Evolutionary conservation across 1,140 invertebrate genomes (phyloP).

Genomic region (Bombus pyrosoma): DNA sequence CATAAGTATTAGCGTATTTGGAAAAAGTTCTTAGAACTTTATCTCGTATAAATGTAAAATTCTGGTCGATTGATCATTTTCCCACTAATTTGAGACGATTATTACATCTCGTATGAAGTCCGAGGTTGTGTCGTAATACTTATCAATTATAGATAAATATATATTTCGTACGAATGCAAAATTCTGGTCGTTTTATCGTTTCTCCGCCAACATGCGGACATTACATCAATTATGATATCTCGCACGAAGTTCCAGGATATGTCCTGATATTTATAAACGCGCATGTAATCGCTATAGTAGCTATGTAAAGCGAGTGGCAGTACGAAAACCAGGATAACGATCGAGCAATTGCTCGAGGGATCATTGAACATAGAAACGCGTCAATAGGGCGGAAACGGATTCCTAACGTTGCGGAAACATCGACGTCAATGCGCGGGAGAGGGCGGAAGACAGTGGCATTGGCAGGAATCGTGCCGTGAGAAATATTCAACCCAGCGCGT

Average conservation of each 20-base stretch:
- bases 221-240: not conserved
- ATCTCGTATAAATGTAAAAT: too few relatives aligned
- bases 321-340: constrained; percentile 4
- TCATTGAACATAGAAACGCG: constrained; percentile 33
- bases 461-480: constrained; percentile 32
- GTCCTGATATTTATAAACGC: not conserved
- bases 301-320: not conserved
- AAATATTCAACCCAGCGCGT: constrained; percentile 33
- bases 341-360: constrained; percentile 30
- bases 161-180: not conserved
- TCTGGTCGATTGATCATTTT: too few relatives aligned
- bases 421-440: constrained; percentile 21
- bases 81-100: too few relatives aligned
- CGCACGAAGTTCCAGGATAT: too few relatives aligned
- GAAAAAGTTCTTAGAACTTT: too few relatives aligned
- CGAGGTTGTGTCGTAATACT: too few relatives aligned
- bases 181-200: not conserved
- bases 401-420: constrained; percentile 57
- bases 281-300: not conserved
- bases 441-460: constrained; percentile 10
- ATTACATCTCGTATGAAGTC: too few relatives aligned
- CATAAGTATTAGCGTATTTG: too few relatives aligned
- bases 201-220: not conserved
- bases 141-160: too few relatives aligned
- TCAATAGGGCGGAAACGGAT: constrained; percentile 51